phyloP scores from a whole-genome alignment of 2,113 vertebrate genomes.

The Neotoma lepida region DNA sequence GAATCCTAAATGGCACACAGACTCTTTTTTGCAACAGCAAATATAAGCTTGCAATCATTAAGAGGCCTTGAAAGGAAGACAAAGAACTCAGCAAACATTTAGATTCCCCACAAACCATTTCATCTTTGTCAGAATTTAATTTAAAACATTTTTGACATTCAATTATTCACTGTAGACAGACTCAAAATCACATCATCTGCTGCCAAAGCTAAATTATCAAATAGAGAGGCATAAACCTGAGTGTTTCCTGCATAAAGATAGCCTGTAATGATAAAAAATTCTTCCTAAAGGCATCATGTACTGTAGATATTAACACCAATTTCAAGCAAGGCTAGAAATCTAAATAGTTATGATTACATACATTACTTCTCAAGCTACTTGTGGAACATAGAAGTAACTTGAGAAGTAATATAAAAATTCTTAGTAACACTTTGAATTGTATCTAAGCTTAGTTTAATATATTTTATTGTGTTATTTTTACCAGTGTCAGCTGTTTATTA shows the following conservation, averaged over 20 bases:
- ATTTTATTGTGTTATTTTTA: constrained; percentile 66
- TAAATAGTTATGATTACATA: background rate
- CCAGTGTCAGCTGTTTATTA: constrained; percentile 67
- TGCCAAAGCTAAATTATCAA: constrained; percentile 66
- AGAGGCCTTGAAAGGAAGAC: constrained; percentile 10
- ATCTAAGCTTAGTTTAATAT: constrained; percentile 55
- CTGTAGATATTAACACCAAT: constrained; percentile 36
- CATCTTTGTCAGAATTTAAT: constrained; percentile 63
- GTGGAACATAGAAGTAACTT: constrained; percentile 26
- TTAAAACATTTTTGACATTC: constrained; percentile 69
- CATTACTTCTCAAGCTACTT: background rate
- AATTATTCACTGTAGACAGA: constrained; percentile 70
- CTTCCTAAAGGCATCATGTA: constrained; percentile 58
- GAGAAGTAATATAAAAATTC: constrained; percentile 58
- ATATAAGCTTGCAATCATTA: background rate
- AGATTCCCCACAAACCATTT: constrained; percentile 65
- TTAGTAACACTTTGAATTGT: constrained; percentile 65
- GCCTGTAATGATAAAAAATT: constrained; percentile 57
- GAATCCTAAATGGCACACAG: constrained; percentile 17
- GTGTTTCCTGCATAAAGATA: constrained; percentile 63
- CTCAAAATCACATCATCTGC: constrained; percentile 58
- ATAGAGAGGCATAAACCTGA: constrained; percentile 68
- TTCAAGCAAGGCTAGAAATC: background rate
- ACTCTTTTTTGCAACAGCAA: background rate
- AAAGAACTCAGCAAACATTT: constrained; percentile 54